Evolutionary conservation across 2,888 invertebrate genomes (phyloP), one percentile per base, ranked within the genome.

Genomic region (Tenthredo distinguenda): DNA sequence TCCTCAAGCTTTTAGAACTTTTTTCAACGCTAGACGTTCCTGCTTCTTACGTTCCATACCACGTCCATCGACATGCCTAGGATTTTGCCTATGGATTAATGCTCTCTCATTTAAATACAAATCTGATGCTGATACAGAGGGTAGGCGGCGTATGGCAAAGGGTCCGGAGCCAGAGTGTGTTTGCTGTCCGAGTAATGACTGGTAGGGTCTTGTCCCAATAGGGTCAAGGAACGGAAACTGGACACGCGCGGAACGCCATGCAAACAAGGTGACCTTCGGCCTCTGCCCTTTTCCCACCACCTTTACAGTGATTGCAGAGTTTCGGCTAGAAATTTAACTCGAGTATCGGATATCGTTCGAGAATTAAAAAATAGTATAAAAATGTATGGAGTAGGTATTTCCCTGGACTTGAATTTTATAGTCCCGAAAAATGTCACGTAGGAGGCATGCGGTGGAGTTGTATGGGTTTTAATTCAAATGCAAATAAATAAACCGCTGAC

Each of bases 41-140:
- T 77, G 2, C 18, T 68, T 68, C 68, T 68, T 68, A 68, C 34
- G 18, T 34, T 18, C 12, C 34, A 6, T 34, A 15, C 58, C 37
- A 58, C 79, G 15, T 62, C 40, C 58, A 79, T 58, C 34, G 79
- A 34, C 50, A n/a, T 47, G 58, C 37, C 79, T 79, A 62, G 50
- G 79, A 79, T 79, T 58, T 79, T 62, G 79, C 91, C 89, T 88
- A 88, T 89, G 90, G 91, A 92, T 92, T 93, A 93, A 93, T 93
- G 92, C 92, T 90, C 89, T 91, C 93, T 93, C 93, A 93, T 94
- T 94, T 93, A 93, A 93, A 93, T 93, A 93, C 92, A 93, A 93
- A 93, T 93, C 93, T 93, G 91, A 90, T 91, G 91, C 90, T 92
- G 92, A 93, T 93, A 93, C 92, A 91, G 89, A 89, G 89, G 91